Evolutionary conservation across 2,797 vertebrate species (phyloP).

Genomic region (Etheostoma perlongum): DNA sequence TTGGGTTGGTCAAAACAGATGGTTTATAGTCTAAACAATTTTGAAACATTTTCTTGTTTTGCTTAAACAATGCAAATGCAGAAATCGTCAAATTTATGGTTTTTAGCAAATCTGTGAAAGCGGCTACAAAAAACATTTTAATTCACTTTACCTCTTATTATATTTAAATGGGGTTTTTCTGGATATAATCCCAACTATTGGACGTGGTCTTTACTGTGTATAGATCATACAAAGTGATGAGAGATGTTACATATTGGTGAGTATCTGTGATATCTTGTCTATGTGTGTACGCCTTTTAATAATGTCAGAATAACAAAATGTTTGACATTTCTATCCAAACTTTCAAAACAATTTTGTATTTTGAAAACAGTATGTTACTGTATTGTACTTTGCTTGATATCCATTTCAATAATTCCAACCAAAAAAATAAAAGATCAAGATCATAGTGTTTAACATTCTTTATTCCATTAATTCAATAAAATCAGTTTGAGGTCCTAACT

Average conservation of each 20-base stretch:
- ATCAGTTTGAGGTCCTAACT: slow-evolving; percentile 69
- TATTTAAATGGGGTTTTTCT: background rate
- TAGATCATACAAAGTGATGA: slow-evolving; percentile 3
- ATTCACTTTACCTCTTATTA: background rate
- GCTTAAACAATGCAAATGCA: background rate
- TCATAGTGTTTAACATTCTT: slow-evolving; percentile 70
- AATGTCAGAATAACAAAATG: background rate
- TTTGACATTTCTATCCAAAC: background rate
- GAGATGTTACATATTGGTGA: slow-evolving; percentile 8
- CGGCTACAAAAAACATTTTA: background rate
- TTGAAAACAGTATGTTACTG: slow-evolving; percentile 25
- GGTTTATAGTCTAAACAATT: background rate
- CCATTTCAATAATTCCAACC: too few species aligned
- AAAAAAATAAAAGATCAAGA: slow-evolving; percentile 19
- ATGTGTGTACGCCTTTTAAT: slow-evolving; percentile 26
- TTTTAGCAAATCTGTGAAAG: slow-evolving; percentile 24
- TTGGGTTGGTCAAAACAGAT: background rate
- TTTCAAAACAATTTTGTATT: slow-evolving; percentile 24
- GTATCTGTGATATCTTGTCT: slow-evolving; percentile 2
- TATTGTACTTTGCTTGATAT: background rate
- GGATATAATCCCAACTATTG: background rate
- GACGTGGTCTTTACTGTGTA: background rate
- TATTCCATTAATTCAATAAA: slow-evolving; percentile 76
- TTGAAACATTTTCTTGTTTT: background rate
- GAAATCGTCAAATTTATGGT: background rate